phyloP scores from a whole-genome alignment of 2,888 invertebrate species.

The Tyria jacobaeae region DNA sequence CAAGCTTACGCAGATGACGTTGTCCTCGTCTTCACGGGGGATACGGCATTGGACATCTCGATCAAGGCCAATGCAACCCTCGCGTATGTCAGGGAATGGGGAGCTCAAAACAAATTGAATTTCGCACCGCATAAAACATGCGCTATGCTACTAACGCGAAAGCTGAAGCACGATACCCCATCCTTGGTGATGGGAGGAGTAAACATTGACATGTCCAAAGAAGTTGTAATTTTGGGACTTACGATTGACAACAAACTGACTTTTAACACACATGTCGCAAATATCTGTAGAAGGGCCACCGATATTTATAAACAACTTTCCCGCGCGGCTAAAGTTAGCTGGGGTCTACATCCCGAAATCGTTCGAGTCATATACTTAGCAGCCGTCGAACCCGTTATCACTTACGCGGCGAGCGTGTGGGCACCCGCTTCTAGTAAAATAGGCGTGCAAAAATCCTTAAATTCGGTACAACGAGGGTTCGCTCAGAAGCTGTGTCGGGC shows the following conservation, averaged over 20 bases:
- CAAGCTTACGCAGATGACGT: too few relatives aligned
- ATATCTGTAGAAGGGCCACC: too few relatives aligned
- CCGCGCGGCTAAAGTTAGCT: too few relatives aligned
- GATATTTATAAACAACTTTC: too few relatives aligned
- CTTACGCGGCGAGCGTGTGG: neutral
- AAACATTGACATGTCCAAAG: neutral
- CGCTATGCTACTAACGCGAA: neutral
- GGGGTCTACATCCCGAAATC: too few relatives aligned
- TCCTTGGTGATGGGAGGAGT: slow-evolving; percentile 5
- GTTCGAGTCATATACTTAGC: too few relatives aligned
- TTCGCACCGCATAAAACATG: slow-evolving; percentile 7
- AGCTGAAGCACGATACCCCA: slow-evolving; percentile 3
- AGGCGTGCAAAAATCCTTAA: neutral
- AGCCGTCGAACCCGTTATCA: too few relatives aligned
- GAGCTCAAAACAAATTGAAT: neutral
- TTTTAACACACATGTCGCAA: neutral
- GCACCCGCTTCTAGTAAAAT: neutral
- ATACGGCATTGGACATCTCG: too few relatives aligned
- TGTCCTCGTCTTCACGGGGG: too few relatives aligned
- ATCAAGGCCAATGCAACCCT: neutral
- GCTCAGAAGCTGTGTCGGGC: neutral
- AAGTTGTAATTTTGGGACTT: slow-evolving; percentile 3
- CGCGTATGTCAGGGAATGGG: neutral
- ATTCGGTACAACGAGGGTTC: neutral
- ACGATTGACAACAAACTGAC: slow-evolving; percentile 7